Conservation (phyloP, 2,113 vertebrate genomes). For the Hipposideros armiger region DNA sequence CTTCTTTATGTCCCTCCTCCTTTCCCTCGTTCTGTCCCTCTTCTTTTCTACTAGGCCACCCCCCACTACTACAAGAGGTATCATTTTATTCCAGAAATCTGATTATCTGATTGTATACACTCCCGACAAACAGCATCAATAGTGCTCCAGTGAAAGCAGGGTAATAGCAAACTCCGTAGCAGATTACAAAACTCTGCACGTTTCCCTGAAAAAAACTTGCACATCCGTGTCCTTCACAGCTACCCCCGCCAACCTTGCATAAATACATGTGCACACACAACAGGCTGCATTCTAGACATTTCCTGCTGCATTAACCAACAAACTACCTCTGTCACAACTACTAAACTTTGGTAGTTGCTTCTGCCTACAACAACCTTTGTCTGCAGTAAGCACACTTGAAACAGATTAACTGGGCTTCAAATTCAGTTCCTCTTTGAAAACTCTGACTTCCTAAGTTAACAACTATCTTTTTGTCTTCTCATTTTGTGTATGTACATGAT, state of each 20-base stretch:
- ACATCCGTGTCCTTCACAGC: neutral
- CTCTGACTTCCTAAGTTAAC: neutral
- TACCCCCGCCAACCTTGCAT: neutral
- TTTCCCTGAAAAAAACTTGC: neutral
- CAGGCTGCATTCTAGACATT: neutral
- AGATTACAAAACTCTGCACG: neutral
- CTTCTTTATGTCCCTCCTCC: neutral
- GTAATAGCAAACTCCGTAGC: neutral
- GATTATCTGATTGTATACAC: neutral
- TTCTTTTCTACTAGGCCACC: neutral
- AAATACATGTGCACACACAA: neutral
- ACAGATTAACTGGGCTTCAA: neutral
- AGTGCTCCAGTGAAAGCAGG: neutral
- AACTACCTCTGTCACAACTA: neutral
- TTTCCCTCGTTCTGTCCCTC: neutral
- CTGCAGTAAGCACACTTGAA: neutral
- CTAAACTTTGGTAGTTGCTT: neutral
- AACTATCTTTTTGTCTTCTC: slow-evolving; percentile 17
- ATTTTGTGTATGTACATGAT: neutral
- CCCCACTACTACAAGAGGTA: neutral
- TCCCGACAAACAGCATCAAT: neutral
- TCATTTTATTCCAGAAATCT: neutral
- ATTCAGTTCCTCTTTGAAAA: neutral
- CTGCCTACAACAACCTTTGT: neutral
- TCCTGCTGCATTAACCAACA: neutral